Percentiles rank a stretch among this genome's conserved stretches.
Conservation (phyloP, 2,888 invertebrate species). For the Drosophila demipolita region DNA sequence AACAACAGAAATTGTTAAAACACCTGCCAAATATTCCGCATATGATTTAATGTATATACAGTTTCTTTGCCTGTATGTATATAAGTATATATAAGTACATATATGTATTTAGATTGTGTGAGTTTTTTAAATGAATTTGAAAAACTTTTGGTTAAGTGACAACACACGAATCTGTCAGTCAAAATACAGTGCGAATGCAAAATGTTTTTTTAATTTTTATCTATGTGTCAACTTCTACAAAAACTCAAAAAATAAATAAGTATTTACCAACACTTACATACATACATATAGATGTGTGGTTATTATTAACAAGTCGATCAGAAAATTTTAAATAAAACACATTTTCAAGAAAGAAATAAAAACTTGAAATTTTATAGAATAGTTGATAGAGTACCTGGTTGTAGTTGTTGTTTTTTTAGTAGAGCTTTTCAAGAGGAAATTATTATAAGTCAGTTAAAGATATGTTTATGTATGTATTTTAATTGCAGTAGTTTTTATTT, state of each 20-base stretch:
- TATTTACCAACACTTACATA: slow-evolving; percentile 23
- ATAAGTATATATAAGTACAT: slow-evolving; percentile 1
- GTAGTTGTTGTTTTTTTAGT: slow-evolving; percentile 85
- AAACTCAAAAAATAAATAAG: slow-evolving; percentile 13
- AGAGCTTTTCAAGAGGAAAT: slow-evolving; percentile 74
- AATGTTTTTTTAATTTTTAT: neutral
- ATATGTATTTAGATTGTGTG: slow-evolving; percentile 8
- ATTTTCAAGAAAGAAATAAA: slow-evolving; percentile 2
- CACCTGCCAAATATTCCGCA: slow-evolving; percentile 33
- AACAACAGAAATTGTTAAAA: slow-evolving; percentile 8
- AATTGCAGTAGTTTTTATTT: slow-evolving; percentile 56
- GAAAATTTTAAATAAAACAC: slow-evolving; percentile 18
- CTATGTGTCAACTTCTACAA: neutral
- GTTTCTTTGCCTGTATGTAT: neutral
- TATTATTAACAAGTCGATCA: slow-evolving; percentile 28
- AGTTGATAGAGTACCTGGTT: slow-evolving; percentile 77
- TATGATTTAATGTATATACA: neutral
- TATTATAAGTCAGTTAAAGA: slow-evolving; percentile 39
- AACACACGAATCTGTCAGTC: slow-evolving; percentile 35
- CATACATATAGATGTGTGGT: neutral
- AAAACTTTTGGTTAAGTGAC: slow-evolving; percentile 32
- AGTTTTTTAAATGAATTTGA: slow-evolving; percentile 23
- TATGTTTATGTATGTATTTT: slow-evolving; percentile 45
- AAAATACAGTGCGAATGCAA: slow-evolving; percentile 30
- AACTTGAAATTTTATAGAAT: slow-evolving; percentile 16